Evolutionary conservation across 1,140 invertebrate species (phyloP).

Genomic region (Antheraea mylitta): DNA sequence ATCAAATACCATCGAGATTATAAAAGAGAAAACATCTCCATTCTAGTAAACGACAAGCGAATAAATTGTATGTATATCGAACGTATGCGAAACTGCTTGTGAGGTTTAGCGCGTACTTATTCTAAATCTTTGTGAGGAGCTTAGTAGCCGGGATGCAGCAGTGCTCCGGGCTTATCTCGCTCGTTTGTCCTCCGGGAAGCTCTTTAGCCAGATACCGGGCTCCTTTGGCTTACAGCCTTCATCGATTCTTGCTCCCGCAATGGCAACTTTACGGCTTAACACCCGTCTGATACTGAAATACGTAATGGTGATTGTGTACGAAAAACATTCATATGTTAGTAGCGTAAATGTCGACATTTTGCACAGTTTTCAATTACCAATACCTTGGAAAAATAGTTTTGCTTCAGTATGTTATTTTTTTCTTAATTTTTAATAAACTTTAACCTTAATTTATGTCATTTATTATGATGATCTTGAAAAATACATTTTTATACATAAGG

Average conservation of each 20-base stretch:
- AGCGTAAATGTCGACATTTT: too few relatives aligned
- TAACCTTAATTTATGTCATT: too few relatives aligned
- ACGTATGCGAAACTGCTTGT: constrained; percentile 15
- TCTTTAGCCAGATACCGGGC: constrained; percentile 43
- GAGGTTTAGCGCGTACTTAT: constrained; percentile 21
- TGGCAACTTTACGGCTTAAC: constrained; percentile 23
- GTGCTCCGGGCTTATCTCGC: constrained; percentile 41
- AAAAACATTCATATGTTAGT: neutral
- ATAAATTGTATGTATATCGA: neutral
- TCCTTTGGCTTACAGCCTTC: constrained; percentile 21
- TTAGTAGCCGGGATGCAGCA: constrained; percentile 23
- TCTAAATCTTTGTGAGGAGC: constrained; percentile 15
- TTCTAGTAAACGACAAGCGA: neutral
- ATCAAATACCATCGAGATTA: neutral
- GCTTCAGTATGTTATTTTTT: too few relatives aligned
- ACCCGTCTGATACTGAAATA: constrained; percentile 13
- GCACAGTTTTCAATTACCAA: neutral
- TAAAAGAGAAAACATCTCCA: neutral
- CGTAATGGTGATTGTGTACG: neutral
- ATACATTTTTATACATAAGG: too few relatives aligned
- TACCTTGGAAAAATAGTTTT: too few relatives aligned
- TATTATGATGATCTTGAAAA: too few relatives aligned
- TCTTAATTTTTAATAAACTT: too few relatives aligned
- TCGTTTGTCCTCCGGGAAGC: constrained; percentile 53
- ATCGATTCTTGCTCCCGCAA: constrained; percentile 21